A percentile compares a stretch with the other conserved stretches of the same genome.
Conservation (phyloP, 1,140 invertebrate genomes). For the Drosophila obscura region DNA sequence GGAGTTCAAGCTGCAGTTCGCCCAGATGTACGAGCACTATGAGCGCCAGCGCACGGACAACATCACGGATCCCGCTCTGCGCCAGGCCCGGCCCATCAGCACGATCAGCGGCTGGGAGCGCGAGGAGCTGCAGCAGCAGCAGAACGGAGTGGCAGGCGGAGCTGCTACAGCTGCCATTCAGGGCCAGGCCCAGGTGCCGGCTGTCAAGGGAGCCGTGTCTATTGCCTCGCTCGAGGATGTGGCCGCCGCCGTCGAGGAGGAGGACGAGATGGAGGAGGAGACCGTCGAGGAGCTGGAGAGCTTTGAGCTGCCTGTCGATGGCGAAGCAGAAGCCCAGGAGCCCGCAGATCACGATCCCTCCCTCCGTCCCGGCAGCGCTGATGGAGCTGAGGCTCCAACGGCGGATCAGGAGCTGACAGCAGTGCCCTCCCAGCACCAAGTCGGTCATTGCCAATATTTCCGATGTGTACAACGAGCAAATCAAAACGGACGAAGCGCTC, state of each 20-base stretch:
- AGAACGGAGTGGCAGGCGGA: constrained; percentile 64
- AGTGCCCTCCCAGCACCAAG: constrained; percentile 39
- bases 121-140: constrained; percentile 84
- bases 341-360: background rate
- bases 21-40: constrained; percentile 98
- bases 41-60: constrained; percentile 96
- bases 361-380: too few species aligned
- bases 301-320: constrained; percentile 28
- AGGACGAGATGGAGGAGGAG: constrained; percentile 57
- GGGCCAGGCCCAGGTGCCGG: constrained; percentile 13
- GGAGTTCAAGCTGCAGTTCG: constrained; percentile 97
- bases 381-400: background rate
- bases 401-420: constrained; percentile 4
- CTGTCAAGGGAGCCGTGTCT: constrained; percentile 58
- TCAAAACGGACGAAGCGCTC: constrained; percentile 70
- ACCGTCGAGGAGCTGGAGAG: constrained; percentile 56
- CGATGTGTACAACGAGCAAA: constrained; percentile 83
- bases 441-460: constrained; percentile 80
- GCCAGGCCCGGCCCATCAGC: constrained; percentile 96
- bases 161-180: constrained; percentile 20
- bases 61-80: constrained; percentile 95
- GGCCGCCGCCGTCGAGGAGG: constrained; percentile 69
- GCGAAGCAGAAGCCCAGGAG: constrained; percentile 4
- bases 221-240: constrained; percentile 78
- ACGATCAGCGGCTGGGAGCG: constrained; percentile 98